Conservation (phyloP, 92 coral and sea anemone genomes). For the Diadumene lineata region DNA sequence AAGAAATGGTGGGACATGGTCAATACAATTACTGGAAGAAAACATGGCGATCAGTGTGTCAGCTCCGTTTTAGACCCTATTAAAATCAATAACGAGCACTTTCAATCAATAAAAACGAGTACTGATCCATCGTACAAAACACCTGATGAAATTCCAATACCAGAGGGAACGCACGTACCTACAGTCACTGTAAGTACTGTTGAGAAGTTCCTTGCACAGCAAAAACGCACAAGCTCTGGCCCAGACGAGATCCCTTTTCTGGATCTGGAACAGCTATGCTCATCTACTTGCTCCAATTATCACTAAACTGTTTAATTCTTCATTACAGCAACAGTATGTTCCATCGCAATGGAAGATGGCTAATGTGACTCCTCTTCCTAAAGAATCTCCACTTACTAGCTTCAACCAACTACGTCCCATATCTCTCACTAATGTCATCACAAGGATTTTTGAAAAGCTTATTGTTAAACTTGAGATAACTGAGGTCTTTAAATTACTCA, state of each 20-base stretch:
- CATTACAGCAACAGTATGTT: conserved; percentile 26
- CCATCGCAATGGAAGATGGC: conserved; percentile 54
- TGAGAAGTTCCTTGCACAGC: background rate
- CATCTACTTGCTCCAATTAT: conserved; percentile 49
- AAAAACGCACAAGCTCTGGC: background rate
- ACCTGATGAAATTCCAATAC: background rate
- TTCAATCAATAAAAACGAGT: conserved; percentile 41
- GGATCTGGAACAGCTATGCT: conserved; percentile 24
- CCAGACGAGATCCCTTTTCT: background rate
- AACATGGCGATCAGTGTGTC: conserved; percentile 16
- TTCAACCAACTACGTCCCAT: conserved; percentile 52
- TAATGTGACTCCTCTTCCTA: conserved; percentile 42
- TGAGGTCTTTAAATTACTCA: background rate
- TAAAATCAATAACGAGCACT: conserved; percentile 41
- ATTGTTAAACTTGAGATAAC: conserved; percentile 22
- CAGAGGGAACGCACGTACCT: background rate
- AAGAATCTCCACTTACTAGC: conserved; percentile 29
- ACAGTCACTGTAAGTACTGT: background rate
- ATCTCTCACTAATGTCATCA: conserved; percentile 50
- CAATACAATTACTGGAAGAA: conserved; percentile 57
- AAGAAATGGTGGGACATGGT: conserved; percentile 61
- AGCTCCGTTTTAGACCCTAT: conserved; percentile 35
- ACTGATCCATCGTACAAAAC: conserved; percentile 2
- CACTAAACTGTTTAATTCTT: conserved; percentile 36
- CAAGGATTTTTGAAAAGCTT: conserved; percentile 52